These are phyloP conservation scores for Polymixis flavicincta DNA, from an alignment of 2,888 invertebrate species.

Conservation along the genomic window DNA sequence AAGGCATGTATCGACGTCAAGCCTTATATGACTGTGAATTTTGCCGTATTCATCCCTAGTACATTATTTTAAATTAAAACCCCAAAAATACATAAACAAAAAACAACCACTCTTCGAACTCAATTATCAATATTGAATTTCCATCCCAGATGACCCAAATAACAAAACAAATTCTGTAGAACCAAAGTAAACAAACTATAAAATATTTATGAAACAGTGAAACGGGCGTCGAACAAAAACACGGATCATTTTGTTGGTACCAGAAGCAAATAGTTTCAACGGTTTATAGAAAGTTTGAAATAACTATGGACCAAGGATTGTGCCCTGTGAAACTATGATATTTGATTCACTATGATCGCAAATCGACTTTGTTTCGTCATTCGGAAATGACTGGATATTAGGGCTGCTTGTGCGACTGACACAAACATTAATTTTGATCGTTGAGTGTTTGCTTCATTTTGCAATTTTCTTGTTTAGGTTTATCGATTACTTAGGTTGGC, in stretches of 20 bases:
- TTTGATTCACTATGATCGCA: conserved; percentile 32
- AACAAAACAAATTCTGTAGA: conserved; percentile 42
- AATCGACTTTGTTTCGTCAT: conserved; percentile 2
- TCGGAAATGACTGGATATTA: not conserved
- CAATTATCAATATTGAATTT: conserved; percentile 45
- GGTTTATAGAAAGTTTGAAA: conserved; percentile 42
- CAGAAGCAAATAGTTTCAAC: conserved; percentile 39
- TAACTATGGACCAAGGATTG: conserved; percentile 15
- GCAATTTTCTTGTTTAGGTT: not conserved
- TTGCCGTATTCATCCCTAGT: not conserved
- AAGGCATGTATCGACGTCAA: no score
- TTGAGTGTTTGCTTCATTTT: not conserved
- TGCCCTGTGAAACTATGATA: conserved; percentile 34
- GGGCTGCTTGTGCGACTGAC: not conserved
- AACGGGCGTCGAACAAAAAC: conserved; percentile 36
- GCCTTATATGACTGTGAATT: not conserved
- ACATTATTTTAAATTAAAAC: conserved; percentile 1
- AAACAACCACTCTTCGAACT: conserved; percentile 26
- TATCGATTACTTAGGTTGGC: conserved; percentile 1
- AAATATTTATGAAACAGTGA: conserved; percentile 40
- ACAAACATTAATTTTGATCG: not conserved
- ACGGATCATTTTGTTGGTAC: conserved; percentile 31
- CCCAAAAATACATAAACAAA: conserved; percentile 17
- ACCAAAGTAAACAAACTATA: conserved; percentile 51
- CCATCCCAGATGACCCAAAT: conserved; percentile 18